phyloP scores from a whole-genome alignment of 1,140 invertebrate species.

The Trachelipus rathkii region DNA sequence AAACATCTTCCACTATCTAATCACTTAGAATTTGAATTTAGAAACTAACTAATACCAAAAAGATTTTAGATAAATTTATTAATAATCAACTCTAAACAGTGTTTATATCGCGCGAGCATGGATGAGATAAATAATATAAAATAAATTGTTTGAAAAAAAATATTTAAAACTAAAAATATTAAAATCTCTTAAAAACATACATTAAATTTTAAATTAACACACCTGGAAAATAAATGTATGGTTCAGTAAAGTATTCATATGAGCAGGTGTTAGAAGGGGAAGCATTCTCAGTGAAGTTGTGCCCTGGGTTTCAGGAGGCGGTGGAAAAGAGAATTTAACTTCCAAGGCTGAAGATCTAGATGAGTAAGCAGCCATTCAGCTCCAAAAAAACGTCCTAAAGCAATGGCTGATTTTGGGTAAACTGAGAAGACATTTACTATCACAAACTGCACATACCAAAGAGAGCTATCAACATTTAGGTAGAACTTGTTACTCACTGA shows the following conservation, averaged over 20 bases:
- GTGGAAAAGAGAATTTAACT: constrained; percentile 4
- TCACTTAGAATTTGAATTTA: too few relatives aligned
- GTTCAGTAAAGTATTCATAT: constrained; percentile 61
- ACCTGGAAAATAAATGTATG: constrained; percentile 64
- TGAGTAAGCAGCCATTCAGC: constrained; percentile 59
- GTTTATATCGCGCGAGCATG: too few relatives aligned
- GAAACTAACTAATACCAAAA: too few relatives aligned
- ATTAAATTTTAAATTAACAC: too few relatives aligned
- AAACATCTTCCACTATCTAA: too few relatives aligned
- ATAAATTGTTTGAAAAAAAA: too few relatives aligned
- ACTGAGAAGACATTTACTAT: constrained; percentile 54
- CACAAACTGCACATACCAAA: constrained; percentile 65
- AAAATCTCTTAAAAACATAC: constrained; percentile 58
- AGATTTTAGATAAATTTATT: too few relatives aligned
- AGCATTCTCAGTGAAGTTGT: constrained; percentile 62
- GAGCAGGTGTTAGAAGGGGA: constrained; percentile 62
- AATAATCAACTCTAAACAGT: too few relatives aligned
- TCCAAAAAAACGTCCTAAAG: constrained; percentile 72
- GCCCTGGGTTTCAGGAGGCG: constrained; percentile 50
- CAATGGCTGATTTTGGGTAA: constrained; percentile 65
- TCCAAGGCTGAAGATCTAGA: constrained; percentile 48
- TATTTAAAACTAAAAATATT: too few relatives aligned
- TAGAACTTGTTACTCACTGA: constrained; percentile 47
- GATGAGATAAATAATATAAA: too few relatives aligned
- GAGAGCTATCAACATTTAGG: constrained; percentile 69